These are phyloP conservation scores for Clytia hemisphaerica DNA, from an alignment of 30 jellyfish, hydroid and myxozoan genomes.

Conservation along the genomic window DNA sequence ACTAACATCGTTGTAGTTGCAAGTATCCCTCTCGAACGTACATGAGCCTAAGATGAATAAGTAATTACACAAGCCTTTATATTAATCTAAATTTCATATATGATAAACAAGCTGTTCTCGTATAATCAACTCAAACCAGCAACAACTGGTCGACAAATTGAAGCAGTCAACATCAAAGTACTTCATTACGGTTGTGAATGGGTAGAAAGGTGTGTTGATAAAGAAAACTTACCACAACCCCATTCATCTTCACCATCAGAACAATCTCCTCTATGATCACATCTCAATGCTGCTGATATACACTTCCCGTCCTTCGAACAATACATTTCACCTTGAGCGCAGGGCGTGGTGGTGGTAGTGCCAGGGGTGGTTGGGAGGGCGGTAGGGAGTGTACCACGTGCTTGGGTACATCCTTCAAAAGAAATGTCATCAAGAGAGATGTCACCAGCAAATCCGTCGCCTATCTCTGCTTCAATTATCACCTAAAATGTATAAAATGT, in stretches of 20 bases:
- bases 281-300: slow-evolving; percentile 37
- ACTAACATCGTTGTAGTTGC: slow-evolving; percentile 86
- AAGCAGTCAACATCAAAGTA: too few relatives aligned
- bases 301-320: slow-evolving; percentile 86
- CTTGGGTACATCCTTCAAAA: slow-evolving; percentile 71
- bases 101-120: too few relatives aligned
- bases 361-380: slow-evolving; percentile 84
- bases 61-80: neutral
- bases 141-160: too few relatives aligned
- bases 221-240: slow-evolving; percentile 64
- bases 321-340: slow-evolving; percentile 64
- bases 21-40: slow-evolving; percentile 59
- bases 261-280: slow-evolving; percentile 80
- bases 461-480: slow-evolving; percentile 86
- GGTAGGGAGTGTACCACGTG: slow-evolving; percentile 62
- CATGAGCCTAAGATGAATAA: slow-evolving; percentile 72
- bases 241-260: slow-evolving; percentile 88
- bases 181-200: too few relatives aligned
- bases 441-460: slow-evolving; percentile 82
- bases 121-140: too few relatives aligned
- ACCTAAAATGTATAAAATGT: slow-evolving; percentile 45
- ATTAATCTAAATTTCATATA: neutral
- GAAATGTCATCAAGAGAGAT: slow-evolving; percentile 90
- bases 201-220: neutral
- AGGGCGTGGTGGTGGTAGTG: slow-evolving; percentile 91